Evolutionary conservation across 2,797 vertebrate genomes (phyloP).

Genomic region (Harpagifer antarcticus): DNA sequence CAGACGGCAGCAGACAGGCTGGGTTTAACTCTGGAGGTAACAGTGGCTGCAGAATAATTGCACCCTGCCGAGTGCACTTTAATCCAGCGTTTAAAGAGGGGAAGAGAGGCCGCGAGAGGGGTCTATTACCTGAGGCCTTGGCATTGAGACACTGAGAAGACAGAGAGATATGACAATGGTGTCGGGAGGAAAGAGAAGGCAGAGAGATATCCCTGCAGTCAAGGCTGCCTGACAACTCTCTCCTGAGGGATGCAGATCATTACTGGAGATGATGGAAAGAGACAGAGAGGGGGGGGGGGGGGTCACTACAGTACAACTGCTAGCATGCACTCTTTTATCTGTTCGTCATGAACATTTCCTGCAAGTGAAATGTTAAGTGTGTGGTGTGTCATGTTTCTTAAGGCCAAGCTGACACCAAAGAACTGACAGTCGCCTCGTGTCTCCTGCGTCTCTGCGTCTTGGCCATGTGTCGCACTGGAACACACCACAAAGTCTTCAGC

Average conservation of each 20-base stretch:
- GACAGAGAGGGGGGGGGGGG: conserved; percentile 5
- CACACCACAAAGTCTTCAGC: no score
- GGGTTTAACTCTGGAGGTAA: conserved; percentile 69
- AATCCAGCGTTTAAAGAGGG: conserved; percentile 75
- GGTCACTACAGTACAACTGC: background rate
- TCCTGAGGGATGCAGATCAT: conserved; percentile 63
- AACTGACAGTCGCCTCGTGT: no score
- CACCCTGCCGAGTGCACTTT: conserved; percentile 73
- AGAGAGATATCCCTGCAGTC: conserved; percentile 52
- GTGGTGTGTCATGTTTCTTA: background rate
- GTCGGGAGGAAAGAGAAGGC: conserved; percentile 49
- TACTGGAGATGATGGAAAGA: conserved; percentile 50
- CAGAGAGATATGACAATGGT: conserved; percentile 46
- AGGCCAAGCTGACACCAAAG: no score
- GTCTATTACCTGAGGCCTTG: conserved; percentile 63
- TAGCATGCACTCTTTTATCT: background rate
- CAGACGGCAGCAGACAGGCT: conserved; percentile 59
- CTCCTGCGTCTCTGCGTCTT: no score
- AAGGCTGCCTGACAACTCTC: conserved; percentile 53
- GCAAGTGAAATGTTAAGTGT: conserved; percentile 10
- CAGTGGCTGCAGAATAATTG: conserved; percentile 68
- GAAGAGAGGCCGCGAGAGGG: conserved; percentile 16
- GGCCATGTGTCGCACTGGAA: no score
- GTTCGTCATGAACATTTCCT: conserved; percentile 15
- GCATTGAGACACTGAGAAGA: conserved; percentile 39